Conservation (phyloP, 2,888 invertebrate genomes). For the Augiades crinisus region DNA sequence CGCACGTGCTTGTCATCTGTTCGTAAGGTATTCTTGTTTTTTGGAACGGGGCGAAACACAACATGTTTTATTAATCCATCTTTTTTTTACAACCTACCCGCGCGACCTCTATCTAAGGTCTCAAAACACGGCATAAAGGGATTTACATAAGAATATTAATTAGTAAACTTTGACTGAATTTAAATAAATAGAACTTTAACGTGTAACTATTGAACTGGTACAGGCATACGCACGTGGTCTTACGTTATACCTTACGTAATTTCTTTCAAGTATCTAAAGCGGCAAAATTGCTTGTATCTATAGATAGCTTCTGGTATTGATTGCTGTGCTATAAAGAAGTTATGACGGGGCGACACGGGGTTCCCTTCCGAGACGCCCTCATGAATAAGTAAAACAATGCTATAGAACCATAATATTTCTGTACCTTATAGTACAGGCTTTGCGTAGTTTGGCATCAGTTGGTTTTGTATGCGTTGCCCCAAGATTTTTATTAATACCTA, state of each 20-base stretch:
- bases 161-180: too few species aligned
- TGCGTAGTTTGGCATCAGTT: too few species aligned
- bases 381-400: conserved; percentile 1
- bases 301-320: conserved; percentile 2
- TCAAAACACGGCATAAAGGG: too few species aligned
- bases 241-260: not conserved
- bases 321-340: conserved; percentile 3
- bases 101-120: too few species aligned
- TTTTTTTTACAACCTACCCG: not conserved
- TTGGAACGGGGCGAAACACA: not conserved
- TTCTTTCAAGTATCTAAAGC: not conserved
- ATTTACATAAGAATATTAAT: too few species aligned
- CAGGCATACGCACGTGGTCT: not conserved
- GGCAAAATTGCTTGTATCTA: not conserved
- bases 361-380: not conserved
- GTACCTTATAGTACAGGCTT: not conserved
- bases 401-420: not conserved
- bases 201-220: too few species aligned
- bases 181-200: too few species aligned
- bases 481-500: too few species aligned
- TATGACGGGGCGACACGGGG: not conserved
- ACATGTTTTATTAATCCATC: too few species aligned
- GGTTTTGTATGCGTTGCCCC: not conserved
- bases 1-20: not conserved
- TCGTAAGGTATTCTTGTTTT: not conserved